These are phyloP conservation scores for Cyphomyrus discorhynchus DNA, from an alignment of 2,113 vertebrate species.

Conservation along the genomic window DNA sequence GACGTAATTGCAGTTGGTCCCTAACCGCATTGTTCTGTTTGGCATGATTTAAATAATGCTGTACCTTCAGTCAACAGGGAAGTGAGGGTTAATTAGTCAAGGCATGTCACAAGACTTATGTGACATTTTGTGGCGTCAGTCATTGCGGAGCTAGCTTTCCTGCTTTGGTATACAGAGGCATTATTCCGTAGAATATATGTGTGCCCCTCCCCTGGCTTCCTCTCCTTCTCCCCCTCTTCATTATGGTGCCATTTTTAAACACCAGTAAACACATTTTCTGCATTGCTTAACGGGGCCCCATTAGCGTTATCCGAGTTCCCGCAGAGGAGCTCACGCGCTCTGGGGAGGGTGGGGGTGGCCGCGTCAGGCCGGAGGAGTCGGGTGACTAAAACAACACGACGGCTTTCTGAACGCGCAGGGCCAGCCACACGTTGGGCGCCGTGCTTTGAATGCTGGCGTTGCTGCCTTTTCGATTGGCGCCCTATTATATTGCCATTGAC, in stretches of 20 bases:
- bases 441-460: background rate
- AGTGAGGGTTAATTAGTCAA: background rate
- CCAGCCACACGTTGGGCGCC: background rate
- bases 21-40: background rate
- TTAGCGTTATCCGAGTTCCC: background rate
- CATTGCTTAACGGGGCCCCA: background rate
- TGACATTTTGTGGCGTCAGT: background rate
- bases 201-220: background rate
- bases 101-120: background rate
- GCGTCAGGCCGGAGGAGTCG: background rate
- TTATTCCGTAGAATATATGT: background rate
- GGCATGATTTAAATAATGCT: background rate
- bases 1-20: background rate
- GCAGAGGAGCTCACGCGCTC: background rate
- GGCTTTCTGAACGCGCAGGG: background rate
- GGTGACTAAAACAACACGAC: background rate
- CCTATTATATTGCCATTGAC: background rate
- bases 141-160: background rate
- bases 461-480: background rate
- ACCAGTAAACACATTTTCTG: background rate
- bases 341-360: background rate
- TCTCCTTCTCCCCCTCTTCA: background rate
- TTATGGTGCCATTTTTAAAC: background rate
- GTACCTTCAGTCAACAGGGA: background rate
- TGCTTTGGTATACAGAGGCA: background rate